Base-by-base conservation (phyloP, 2,888 invertebrate species). In the Dastarcus helophoroides region DNA sequence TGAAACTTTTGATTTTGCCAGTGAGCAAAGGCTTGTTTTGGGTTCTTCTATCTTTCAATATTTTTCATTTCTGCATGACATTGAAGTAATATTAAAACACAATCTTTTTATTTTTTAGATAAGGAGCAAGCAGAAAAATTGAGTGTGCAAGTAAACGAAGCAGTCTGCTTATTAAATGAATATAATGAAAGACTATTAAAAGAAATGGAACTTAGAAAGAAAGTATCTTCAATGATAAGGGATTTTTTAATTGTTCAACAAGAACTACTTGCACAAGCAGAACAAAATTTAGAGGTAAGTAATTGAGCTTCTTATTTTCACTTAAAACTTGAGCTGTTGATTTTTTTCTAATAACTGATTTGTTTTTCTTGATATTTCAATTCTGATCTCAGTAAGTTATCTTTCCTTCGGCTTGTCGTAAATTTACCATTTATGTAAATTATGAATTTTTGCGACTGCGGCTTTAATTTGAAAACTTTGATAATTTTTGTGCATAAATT, bases 151-250 rank as follows among this genome's bases (percentile, higher is more conserved):
- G 93, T 94, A 5, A 85, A 86, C 48, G 88, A 89, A 33, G 94
- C 95, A 0, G 82, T 86, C 31, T 71, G 77, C 30, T 62, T 95
- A 32, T 64, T 95, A 25, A 81, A 83, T 10, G 86, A 90, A 34
- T 95, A 97, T 57, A 95, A 95, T 56, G 68, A 76, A 37, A 70
- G 94, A 45, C 68, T 95, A 8, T 71, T 80, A 6, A 76, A 77
- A 12, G 95, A 95, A 63, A 71, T 95, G 71, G 91, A 91, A 48
- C 86, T 89, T 51, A 69, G 94, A 36, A 78, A 85, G 52, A 79
- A 78, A 51, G 73, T 93, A 16, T 78, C 89, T 0, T 72, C 76
- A 36, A 89, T 93, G 85, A 62, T 95, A 44, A 68, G 80, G 33
- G 89, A 90, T 61, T 94, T 86, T 53, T 79, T 89, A 29, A 74